Evolutionary conservation across 2,888 invertebrate species (phyloP), one percentile per base, ranked within the genome.

Genomic region (Polyommatus iphigenia): DNA sequence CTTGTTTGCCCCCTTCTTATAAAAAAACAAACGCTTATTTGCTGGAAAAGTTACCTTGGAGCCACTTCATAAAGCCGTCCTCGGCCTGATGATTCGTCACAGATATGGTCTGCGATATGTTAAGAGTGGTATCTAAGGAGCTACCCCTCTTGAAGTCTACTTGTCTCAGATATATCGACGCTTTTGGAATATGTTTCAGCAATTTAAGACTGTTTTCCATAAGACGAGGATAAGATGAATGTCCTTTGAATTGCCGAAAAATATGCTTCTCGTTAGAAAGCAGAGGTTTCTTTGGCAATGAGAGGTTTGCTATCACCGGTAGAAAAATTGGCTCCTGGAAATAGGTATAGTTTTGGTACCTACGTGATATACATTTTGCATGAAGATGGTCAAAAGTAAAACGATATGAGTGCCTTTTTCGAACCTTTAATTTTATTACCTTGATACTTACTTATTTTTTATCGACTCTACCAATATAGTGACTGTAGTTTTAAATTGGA

Each of bases 121-220:
- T 94, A 80, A 85, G 84, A 0, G 91, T 91, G 0, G 90, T 80
- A 79, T 94, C 89, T 0, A 76, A 79, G 13, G 88, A 85, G 82
- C 90, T 90, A 62, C 94, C 94, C 36, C 84, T 88, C 1, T 90
- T 91, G 80, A 94, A 94, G 80, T 94, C 93, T 67, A 94, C 83
- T 79, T 89, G 91, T 80, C 90, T 87, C 62, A 91, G 91, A 80
- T 87, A 93, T 0, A 91, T 92, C 0, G 94, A 91, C 0, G 93
- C 93, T 5, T 90, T 82, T 0, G 94, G 94, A 81, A 94, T 87
- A 78, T 89, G 86, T 18, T 81, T 83, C 76, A 94, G 83, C 62
- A 89, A 85, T 62, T 88, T 91, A 0, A 94, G 84, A 79, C 92
- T 92, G 80, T 94, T 93, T 82, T 93, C 91, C 93, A 94, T 92